Base-by-base conservation (phyloP, 2,113 vertebrate species). In the Ammodytes marinus region DNA sequence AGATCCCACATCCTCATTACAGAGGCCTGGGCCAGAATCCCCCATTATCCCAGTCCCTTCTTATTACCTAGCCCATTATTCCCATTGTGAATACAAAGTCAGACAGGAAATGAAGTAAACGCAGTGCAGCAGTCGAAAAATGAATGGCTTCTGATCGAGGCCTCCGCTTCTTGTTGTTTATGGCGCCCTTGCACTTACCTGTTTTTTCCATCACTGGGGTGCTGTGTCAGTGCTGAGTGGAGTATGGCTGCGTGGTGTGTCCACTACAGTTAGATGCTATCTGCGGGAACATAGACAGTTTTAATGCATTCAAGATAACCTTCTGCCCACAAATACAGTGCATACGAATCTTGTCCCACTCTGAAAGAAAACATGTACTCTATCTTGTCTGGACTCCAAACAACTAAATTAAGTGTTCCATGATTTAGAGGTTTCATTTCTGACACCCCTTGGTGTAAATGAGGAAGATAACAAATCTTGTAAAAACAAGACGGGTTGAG, bases 101-200 rank as follows among this genome's bases (percentile, higher is more conserved):
- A 84, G 81, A 75, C 91, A 93, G 92, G 92, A 95, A 95, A 95
- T 94, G 81, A 92, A 93, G 91, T 93, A 93, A 95, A 94, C 66
- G 86, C 78, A 74, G 70, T 53, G 50, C 43, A 74, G 88, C 54
- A 13, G 85, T 64, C 46, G 85, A 86, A 93, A 27, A 91, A 93
- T 90, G 86, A 90, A 87, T 87, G 89, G 89, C 87, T 90, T 90
- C 81, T 93, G 94, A 95, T 92, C 90, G 91, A 91, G 85, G 86
- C 83, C 84, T 79, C 70, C 59, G 54, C 84, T 87, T 61, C 60
- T 80, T 81, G 73, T 81, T 91, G 88, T 91, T 90, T 60, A 89
- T 83, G 91, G 85, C 88, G 88, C 91, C 93, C 42, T 50, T 86
- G 86, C 85, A 91, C 88, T 92, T 84, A 80, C 53, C 73, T 85